phyloP scores from a whole-genome alignment of 2,797 vertebrate genomes.

The Enteromius viviparus region DNA sequence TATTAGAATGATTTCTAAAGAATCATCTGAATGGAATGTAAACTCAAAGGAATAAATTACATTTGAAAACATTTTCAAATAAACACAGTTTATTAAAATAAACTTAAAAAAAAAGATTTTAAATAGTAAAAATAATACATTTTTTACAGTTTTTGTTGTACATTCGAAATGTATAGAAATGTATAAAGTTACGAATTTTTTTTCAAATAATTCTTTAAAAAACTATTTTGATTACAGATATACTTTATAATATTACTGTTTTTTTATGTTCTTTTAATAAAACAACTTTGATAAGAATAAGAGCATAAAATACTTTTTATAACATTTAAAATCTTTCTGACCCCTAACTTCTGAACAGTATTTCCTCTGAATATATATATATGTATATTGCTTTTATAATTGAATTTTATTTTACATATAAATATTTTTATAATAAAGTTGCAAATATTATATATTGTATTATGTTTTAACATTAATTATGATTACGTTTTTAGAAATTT shows the following conservation, averaged over 20 bases:
- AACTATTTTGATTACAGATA: too few species aligned
- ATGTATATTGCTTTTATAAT: not conserved
- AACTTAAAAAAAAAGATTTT: too few species aligned
- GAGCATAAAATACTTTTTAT: not conserved
- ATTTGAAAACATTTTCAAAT: not conserved
- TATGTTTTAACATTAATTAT: not conserved
- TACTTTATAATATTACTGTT: too few species aligned
- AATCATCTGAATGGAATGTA: not conserved
- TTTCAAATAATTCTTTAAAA: not conserved
- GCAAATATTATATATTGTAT: too few species aligned
- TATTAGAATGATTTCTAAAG: not conserved
- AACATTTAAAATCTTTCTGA: not conserved
- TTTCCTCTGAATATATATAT: not conserved
- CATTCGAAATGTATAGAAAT: not conserved
- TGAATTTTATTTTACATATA: not conserved
- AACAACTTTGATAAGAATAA: not conserved
- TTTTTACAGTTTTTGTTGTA: not conserved
- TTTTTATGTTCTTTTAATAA: too few species aligned
- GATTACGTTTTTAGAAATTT: not conserved
- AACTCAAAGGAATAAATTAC: not conserved
- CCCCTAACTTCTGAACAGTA: not conserved
- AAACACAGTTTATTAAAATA: too few species aligned
- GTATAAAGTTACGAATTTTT: too few species aligned
- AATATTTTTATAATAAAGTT: too few species aligned
- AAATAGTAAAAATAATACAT: not conserved